Percentiles rank a stretch among this genome's conserved stretches.
Conservation (phyloP, 1,140 invertebrate genomes). For the Drosophila lini region DNA sequence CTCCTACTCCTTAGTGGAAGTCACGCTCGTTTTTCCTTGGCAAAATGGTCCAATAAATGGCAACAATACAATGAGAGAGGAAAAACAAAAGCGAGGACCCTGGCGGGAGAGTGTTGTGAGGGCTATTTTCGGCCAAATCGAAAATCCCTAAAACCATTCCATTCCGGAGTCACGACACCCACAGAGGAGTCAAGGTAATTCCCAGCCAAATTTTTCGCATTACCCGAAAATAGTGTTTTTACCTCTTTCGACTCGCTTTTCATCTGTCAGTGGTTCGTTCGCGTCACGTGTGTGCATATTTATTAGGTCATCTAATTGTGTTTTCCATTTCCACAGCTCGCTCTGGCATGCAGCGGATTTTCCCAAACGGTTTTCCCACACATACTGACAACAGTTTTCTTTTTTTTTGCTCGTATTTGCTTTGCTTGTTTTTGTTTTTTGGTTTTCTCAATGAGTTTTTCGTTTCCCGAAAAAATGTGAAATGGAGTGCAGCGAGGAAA, state of each 20-base stretch:
- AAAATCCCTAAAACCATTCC: conserved; percentile 43
- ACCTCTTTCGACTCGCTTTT: conserved; percentile 39
- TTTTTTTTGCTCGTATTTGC: conserved; percentile 11
- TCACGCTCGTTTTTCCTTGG: conserved; percentile 58
- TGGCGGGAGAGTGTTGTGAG: conserved; percentile 31
- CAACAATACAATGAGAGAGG: conserved; percentile 42
- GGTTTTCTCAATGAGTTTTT: conserved; percentile 28
- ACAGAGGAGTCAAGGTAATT: conserved; percentile 73
- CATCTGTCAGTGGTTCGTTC: conserved; percentile 35
- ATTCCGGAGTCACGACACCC: conserved; percentile 62
- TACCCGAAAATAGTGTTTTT: conserved; percentile 61
- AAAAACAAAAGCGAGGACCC: conserved; percentile 40
- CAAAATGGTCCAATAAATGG: conserved; percentile 72
- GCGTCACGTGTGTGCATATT: conserved; percentile 70
- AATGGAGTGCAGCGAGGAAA: conserved; percentile 22
- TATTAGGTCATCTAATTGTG: conserved; percentile 83
- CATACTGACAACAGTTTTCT: conserved; percentile 30
- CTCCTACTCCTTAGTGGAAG: conserved; percentile 38
- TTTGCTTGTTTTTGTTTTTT: conserved; percentile 19
- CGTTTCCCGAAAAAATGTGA: conserved; percentile 21
- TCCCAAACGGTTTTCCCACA: conserved; percentile 75
- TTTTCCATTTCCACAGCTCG: conserved; percentile 73
- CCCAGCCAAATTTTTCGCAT: conserved; percentile 74
- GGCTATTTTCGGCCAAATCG: conserved; percentile 16
- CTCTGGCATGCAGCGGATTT: conserved; percentile 56